Percentiles rank a stretch among this genome's conserved stretches.
phyloP scores from a whole-genome alignment of 2,113 vertebrate species.

The Apteryx owenii region DNA sequence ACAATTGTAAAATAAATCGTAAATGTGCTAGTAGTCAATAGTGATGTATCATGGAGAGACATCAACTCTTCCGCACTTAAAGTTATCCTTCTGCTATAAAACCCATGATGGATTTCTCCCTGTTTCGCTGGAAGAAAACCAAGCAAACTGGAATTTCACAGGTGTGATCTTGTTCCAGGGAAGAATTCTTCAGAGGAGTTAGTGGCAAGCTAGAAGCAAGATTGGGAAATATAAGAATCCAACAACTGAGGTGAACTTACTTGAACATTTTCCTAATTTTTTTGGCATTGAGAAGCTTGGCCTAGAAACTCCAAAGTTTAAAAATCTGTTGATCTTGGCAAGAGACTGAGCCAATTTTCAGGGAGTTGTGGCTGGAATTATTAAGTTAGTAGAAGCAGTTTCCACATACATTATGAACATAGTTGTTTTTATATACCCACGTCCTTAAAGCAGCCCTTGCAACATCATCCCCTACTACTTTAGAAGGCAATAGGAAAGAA shows the following conservation, averaged over 20 bases:
- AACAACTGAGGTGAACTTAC: constrained; percentile 41
- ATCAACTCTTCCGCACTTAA: background rate
- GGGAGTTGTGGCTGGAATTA: constrained; percentile 38
- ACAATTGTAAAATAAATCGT: background rate
- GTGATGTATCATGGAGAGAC: background rate
- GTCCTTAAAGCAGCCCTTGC: background rate
- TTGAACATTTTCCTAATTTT: background rate
- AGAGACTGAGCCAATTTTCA: background rate
- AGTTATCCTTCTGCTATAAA: background rate
- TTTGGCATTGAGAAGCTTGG: background rate
- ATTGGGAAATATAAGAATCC: background rate
- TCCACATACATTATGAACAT: background rate
- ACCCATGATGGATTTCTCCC: background rate
- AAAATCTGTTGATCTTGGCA: constrained; percentile 17
- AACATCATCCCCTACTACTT: background rate
- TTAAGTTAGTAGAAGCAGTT: constrained; percentile 14
- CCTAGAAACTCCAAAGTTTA: background rate
- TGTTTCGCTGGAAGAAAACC: background rate
- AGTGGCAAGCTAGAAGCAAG: background rate
- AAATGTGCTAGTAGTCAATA: background rate
- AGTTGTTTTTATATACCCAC: background rate
- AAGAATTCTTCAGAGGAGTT: background rate
- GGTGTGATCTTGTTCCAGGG: constrained; percentile 13
- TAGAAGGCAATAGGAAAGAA: background rate
- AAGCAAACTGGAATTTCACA: constrained; percentile 5